Conservation (phyloP, 1,140 invertebrate genomes). For the Anastrepha obliqua region DNA sequence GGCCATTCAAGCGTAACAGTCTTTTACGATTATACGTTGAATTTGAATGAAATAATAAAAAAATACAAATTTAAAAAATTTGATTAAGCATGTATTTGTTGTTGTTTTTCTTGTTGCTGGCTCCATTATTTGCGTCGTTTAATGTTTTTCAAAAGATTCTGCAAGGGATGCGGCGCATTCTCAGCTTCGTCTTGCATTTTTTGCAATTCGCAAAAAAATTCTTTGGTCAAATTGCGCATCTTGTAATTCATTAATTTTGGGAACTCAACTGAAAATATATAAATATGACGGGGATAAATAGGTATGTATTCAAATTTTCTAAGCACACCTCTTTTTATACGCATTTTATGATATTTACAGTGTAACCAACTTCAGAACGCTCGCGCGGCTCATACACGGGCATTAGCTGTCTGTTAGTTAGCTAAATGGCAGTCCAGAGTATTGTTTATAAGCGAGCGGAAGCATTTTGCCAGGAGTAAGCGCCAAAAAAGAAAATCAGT, state of each 20-base stretch:
- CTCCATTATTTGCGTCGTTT: background rate
- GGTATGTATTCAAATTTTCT: no score
- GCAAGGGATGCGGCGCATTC: constrained; percentile 12
- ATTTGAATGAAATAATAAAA: background rate
- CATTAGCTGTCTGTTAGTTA: no score
- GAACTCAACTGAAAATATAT: constrained; percentile 5
- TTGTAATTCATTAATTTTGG: constrained; percentile 18
- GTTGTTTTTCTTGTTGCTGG: background rate
- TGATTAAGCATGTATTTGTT: background rate
- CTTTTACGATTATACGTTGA: no score
- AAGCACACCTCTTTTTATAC: no score
- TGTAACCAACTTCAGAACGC: no score
- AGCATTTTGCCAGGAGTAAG: no score
- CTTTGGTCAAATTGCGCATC: constrained; percentile 7
- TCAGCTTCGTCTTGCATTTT: constrained; percentile 20
- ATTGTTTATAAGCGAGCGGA: no score
- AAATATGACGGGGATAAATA: background rate
- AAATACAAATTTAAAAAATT: background rate
- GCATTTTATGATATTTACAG: no score
- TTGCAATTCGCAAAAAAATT: constrained; percentile 30
- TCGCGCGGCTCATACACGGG: no score
- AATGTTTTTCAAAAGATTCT: background rate
- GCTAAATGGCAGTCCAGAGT: no score
- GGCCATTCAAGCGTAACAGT: no score
- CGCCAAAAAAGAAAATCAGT: no score